Evolutionary conservation across 2,113 vertebrate genomes (phyloP), one percentile per base, ranked within the genome.

Genomic region (Chauna torquata): DNA sequence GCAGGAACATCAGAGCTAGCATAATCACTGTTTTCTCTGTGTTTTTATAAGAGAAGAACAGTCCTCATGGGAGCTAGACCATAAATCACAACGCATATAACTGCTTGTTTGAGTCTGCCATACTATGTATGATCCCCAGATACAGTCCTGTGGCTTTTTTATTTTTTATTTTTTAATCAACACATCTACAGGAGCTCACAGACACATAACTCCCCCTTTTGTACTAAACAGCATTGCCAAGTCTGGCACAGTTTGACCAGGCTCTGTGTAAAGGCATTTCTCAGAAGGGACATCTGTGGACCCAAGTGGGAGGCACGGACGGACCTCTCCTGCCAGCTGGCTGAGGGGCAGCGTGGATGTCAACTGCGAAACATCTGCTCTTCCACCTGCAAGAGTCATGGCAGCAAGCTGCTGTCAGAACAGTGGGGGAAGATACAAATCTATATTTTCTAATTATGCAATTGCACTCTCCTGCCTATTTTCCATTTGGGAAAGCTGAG

Each of bases 321-420:
- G 5, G 75, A 50, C 28, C 64, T 95, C 28, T 47, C 36, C 74
- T 96, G 96, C 94, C 96, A 97, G 94, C 91, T 96, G 94, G 92
- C 90, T 16, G 14, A 87, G 88, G 58, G 85, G 62, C 84, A 58
- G 59, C 47, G 13, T 6, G 59, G 82, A 68, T 65, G 72, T 7
- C 90, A 94, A 14, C 78, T 30, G 65, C 0, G 8, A 27, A 92
- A 97, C 94, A 98, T 57, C 94, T 97, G 95, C 34, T 97, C 32
- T 20, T 54, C 94, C 92, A 95, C 94, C 92, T 96, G 94, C 82
- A 74, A 34, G 25, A 64, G 52, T 23, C 50, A 4, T 6, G 82
- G 90, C n/a, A 75, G 61, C 78, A 90, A 85, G 85, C 91, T 83
- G 85, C 77, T 54, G 70, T 22, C 82, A 45, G 68, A 96, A 90